Evolutionary conservation across 2,888 invertebrate genomes (phyloP).

Genomic region (Athetis lepigone): DNA sequence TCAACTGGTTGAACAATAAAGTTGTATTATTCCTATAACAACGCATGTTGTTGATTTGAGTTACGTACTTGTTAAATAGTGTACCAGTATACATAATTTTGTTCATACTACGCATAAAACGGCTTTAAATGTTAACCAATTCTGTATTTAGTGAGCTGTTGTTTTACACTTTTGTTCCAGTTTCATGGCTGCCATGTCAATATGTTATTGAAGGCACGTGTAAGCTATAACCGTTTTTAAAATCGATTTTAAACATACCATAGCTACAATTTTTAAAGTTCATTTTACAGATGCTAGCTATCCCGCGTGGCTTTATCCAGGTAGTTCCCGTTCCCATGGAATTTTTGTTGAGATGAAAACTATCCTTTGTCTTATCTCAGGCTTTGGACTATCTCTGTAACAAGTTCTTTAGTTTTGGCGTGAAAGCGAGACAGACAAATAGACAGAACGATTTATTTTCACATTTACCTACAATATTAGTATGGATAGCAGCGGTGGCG

Average conservation of each 20-base stretch:
- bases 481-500: too few species aligned
- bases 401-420: too few species aligned
- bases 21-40: neutral
- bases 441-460: too few species aligned
- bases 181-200: neutral
- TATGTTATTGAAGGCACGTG: neutral
- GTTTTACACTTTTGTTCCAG: neutral
- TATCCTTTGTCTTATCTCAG: too few species aligned
- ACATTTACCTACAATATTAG: too few species aligned
- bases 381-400: too few species aligned
- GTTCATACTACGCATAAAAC: neutral
- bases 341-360: too few species aligned
- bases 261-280: too few species aligned
- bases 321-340: too few species aligned
- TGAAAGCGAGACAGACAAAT: too few species aligned
- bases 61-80: constrained; percentile 10
- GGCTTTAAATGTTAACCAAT: neutral
- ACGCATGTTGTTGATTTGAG: constrained; percentile 9
- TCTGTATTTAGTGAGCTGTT: neutral
- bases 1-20: neutral
- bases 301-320: too few species aligned
- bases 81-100: neutral
- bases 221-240: neutral
- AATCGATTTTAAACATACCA: neutral
- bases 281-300: too few species aligned